Base-by-base conservation (phyloP, 2,888 invertebrate species). In the Meliscaeva auricollis region DNA sequence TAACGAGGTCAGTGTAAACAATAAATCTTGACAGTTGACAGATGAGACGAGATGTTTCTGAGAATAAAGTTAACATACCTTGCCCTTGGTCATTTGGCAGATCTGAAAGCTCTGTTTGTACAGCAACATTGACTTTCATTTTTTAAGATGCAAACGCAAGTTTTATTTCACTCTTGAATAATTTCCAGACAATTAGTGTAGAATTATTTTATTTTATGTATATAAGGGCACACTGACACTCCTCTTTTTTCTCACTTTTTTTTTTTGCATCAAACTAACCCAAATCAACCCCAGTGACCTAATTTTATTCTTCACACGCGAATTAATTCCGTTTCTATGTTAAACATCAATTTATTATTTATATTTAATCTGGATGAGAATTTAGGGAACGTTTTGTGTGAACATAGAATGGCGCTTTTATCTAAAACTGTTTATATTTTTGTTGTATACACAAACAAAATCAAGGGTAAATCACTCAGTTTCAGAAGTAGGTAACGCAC, bases 71-170 rank as follows among this genome's bases (percentile, higher is more conserved):
- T 26, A 60, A 84, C 84, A 74, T 81, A 85, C 85, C 81, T 81
- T 81, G 81, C 62, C 85, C 85, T 81, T 81, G 81, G 76, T 69
- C 56, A 56, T 2, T 46, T 44, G 85, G 89, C 89, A 91, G 89
- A 85, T 91, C 91, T 41, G 88, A 89, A 77, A 92, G 88, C 87
- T 92, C 92, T 76, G 92, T 92, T 89, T 92, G 92, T 15, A 92
- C 90, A 78, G 91, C 92, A 79, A 92, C 90, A 88, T 89, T 89
- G 72, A 89, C 80, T 89, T 90, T 91, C 87, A 88, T 88, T 52
- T 38, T 52, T 17, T n/a, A n/a, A n/a, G 8, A 41, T 26, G 20
- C 17, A 35, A 54, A 80, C 13, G 52, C 2, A 41, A 5, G 1
- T 41, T 41, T 52, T 73, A 6, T 60, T 6, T 20, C 62, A 11